Percentiles rank a stretch among this genome's conserved stretches.
These are phyloP conservation scores for Ferrisia virgata DNA, from an alignment of 2,888 invertebrate genomes.

Conservation along the genomic window DNA sequence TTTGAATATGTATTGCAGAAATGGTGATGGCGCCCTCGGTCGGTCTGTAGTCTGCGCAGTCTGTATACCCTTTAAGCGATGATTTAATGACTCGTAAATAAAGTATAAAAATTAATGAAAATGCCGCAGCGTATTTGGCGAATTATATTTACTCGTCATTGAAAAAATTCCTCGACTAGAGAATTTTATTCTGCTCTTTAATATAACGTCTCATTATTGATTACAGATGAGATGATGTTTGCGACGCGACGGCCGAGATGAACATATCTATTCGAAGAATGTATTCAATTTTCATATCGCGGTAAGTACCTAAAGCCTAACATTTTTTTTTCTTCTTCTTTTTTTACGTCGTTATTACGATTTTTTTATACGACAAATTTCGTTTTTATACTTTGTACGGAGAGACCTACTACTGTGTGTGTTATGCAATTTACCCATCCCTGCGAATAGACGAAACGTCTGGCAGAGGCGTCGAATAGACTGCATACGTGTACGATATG, in stretches of 20 bases:
- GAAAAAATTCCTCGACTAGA: background rate
- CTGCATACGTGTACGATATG: background rate
- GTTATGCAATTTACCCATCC: background rate
- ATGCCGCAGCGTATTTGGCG: background rate
- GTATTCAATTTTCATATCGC: background rate
- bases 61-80: background rate
- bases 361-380: too few species aligned
- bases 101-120: constrained; percentile 24
- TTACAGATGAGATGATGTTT: too few species aligned
- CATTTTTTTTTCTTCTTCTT: background rate
- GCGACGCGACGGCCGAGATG: too few species aligned
- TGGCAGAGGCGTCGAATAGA: background rate
- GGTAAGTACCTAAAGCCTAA: background rate
- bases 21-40: background rate
- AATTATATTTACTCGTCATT: background rate
- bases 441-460: background rate
- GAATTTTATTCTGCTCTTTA: background rate
- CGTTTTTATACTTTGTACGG: background rate
- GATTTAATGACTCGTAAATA: constrained; percentile 25
- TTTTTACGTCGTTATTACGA: background rate
- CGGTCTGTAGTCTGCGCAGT: too few species aligned
- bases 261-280: background rate
- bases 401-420: background rate
- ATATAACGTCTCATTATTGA: background rate
- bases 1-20: background rate